Conservation (phyloP, 1,140 invertebrate genomes). For the Zaprionus capensis region DNA sequence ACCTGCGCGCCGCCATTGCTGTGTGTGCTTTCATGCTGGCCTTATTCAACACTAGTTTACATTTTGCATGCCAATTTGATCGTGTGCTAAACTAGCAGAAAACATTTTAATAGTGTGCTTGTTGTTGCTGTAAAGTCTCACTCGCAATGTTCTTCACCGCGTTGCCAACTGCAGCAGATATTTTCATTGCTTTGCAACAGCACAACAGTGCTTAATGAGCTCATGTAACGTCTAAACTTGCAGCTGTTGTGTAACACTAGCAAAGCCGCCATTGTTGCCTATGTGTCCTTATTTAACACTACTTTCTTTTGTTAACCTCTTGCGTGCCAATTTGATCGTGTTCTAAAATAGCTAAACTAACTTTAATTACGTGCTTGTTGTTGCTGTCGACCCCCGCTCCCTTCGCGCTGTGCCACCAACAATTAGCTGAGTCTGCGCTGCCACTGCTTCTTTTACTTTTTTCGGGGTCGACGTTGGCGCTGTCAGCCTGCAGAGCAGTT, state of each 20-base stretch:
- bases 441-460: not conserved
- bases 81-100: conserved; percentile 22
- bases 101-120: conserved; percentile 73
- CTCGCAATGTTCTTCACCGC: not conserved
- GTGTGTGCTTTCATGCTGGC: not conserved
- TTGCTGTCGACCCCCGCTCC: not conserved
- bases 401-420: conserved; percentile 7
- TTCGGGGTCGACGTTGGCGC: conserved; percentile 25
- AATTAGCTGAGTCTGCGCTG: conserved; percentile 62
- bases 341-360: conserved; percentile 31
- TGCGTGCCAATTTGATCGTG: conserved; percentile 17
- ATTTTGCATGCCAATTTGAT: conserved; percentile 6
- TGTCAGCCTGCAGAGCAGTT: conserved; percentile 34
- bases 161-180: conserved; percentile 25
- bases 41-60: not conserved
- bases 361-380: conserved; percentile 77
- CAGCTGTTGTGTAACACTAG: not conserved
- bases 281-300: not conserved
- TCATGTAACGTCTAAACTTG: not conserved
- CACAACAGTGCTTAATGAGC: not conserved
- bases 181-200: conserved; percentile 27
- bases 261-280: not conserved
- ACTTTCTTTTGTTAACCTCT: conserved; percentile 1
- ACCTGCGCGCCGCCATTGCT: not conserved
- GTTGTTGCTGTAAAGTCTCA: conserved; percentile 33